phyloP scores from a whole-genome alignment of 2,888 invertebrate species.

The Hypomecis punctinalis region DNA sequence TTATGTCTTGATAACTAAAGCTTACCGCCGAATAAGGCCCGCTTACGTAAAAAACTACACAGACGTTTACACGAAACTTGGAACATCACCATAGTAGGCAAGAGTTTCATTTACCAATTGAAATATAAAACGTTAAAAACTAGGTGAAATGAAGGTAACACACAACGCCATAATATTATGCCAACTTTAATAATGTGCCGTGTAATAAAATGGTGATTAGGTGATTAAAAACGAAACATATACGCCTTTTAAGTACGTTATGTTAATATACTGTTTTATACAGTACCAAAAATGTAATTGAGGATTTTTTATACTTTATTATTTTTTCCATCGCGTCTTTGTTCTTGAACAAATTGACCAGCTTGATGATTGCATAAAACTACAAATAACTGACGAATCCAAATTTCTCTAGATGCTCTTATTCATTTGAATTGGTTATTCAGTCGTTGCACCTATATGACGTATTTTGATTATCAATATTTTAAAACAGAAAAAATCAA shows the following conservation, averaged over 20 bases:
- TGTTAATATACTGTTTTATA: neutral
- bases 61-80: slow-evolving; percentile 61
- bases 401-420: too few relatives aligned
- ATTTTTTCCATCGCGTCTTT: neutral
- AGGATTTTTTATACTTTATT: neutral
- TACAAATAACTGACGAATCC: too few relatives aligned
- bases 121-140: slow-evolving; percentile 40
- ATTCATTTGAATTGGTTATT: too few relatives aligned
- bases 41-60: slow-evolving; percentile 62
- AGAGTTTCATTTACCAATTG: slow-evolving; percentile 46
- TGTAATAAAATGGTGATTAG: slow-evolving; percentile 25
- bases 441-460: too few relatives aligned
- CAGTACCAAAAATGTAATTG: neutral
- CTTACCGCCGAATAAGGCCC: slow-evolving; percentile 74
- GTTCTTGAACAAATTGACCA: neutral
- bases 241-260: slow-evolving; percentile 5
- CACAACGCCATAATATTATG: slow-evolving; percentile 16
- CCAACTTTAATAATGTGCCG: slow-evolving; percentile 20
- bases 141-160: slow-evolving; percentile 11
- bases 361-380: neutral
- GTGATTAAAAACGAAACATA: slow-evolving; percentile 20
- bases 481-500: too few relatives aligned
- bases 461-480: too few relatives aligned
- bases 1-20: slow-evolving; percentile 85
- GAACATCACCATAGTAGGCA: slow-evolving; percentile 59